A percentile compares a stretch with the other conserved stretches of the same genome.
Evolutionary conservation across 53 echinoderm and acorn worm species (phyloP).

Genomic region (Stichopus horrens): DNA sequence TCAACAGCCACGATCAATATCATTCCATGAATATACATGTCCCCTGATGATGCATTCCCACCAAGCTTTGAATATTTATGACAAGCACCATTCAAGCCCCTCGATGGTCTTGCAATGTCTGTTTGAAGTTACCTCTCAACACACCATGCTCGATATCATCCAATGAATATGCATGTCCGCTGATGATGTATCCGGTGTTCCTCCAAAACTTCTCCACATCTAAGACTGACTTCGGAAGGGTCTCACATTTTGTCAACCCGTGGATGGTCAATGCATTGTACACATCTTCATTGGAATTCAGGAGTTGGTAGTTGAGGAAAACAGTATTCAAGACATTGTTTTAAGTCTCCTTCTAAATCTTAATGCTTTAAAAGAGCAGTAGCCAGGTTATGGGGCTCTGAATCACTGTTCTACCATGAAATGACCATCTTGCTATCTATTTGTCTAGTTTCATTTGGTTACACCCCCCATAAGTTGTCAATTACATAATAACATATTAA

Average conservation of each 20-base stretch:
- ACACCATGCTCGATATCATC: conserved; percentile 84
- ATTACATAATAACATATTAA: no score
- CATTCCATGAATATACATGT: conserved; percentile 64
- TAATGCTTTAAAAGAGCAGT: no score
- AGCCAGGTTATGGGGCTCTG: no score
- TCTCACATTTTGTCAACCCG: conserved; percentile 50
- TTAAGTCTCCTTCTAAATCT: no score
- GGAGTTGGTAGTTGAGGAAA: no score
- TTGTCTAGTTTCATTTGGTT: no score
- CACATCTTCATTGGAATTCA: conserved; percentile 52
- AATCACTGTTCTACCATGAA: no score
- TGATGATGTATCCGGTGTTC: conserved; percentile 66
- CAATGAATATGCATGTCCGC: conserved; percentile 65
- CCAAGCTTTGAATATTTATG: background rate
- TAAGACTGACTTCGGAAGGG: conserved; percentile 61
- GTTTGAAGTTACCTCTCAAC: conserved; percentile 39
- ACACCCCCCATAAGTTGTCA: no score
- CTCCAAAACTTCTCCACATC: conserved; percentile 73
- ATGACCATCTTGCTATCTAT: no score
- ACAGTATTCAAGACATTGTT: no score
- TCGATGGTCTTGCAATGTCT: background rate
- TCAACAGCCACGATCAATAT: conserved; percentile 74
- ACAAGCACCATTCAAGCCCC: no score
- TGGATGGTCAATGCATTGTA: conserved; percentile 78
- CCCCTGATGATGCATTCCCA: conserved; percentile 66